Base-by-base conservation (phyloP, 2,888 invertebrate genomes). In the Coenonympha glycerion region DNA sequence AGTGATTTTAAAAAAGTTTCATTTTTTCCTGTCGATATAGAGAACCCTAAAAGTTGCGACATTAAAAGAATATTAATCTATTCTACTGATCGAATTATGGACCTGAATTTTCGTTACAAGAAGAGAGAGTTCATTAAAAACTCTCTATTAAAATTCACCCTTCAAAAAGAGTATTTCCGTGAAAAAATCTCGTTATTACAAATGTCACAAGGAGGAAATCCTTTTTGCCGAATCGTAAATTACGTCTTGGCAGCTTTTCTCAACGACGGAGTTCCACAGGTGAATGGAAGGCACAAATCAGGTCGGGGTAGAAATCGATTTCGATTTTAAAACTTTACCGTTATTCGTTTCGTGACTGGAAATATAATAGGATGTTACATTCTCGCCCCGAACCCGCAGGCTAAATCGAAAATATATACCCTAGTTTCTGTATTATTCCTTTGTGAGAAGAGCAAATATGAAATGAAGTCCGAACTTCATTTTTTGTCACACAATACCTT, bases 231-330 rank as follows among this genome's bases (percentile, higher is more conserved):
- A 53, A 48, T 56, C 44, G 34, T 53, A 50, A 53, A 55, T 56
- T 56, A 54, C 56, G 52, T 47, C 49, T 52, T 40, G 44, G 52
- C 53, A 50, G 48, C 48, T 55, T 56, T 50, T 49, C 49, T 52
- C 49, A 13, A 45, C 39, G 44, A 46, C 34, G 46, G 40, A 54
- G 51, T 51, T 56, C 59, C 49, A 58, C 66, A 68, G 64, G 68
- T 69, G 65, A 65, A 61, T 59, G 56, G 58, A 59, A 56, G 61
- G 62, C 60, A 62, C 62, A 65, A 73, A 71, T 68, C 67, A 65
- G 72, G 74, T 69, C 73, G 69, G 61, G 24, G 39, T 39, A 64
- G 56, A 62, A 70, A 71, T 73, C 73, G 69, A 71, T 71, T 63
- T 59, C 56, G 57, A 65, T 61, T 69, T 68, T 69, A 62, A 69